Base-by-base conservation (phyloP, 2,888 invertebrate genomes). In the Plebejus melissa region DNA sequence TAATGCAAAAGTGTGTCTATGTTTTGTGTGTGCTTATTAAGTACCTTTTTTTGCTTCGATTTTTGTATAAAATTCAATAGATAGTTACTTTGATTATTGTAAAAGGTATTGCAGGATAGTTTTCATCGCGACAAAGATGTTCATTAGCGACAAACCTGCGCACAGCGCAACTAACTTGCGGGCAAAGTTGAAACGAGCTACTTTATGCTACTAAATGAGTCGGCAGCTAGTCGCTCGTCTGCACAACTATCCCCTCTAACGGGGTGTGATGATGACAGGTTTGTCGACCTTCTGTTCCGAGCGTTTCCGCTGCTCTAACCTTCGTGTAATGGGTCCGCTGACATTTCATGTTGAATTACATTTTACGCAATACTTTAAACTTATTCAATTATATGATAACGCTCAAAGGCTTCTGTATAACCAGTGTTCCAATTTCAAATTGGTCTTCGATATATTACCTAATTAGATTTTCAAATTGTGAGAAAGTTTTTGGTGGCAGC, bases 261-360 rank as follows among this genome's bases (percentile, higher is more conserved):
- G 22, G 60, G 60, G 60, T 60, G 60, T 65, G 65, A 65, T 65
- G 65, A 65, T 65, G 65, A 65, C 65, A 65, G 65, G 65, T 36
- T 22, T 16, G 65, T 13, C 65, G 65, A 65, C 65, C 65, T 65
- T 65, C 65, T 65, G 65, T 65, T 32, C 65, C 16, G 65, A 65
- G 13, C 32, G 65, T 65, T 65, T 65, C 65, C 65, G 65, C 65
- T 65, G 65, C 65, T 65, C 65, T 32, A 36, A 65, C 65, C 65
- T 65, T 65, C 32, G 36, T 13, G 65, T 65, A 65, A 65, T 65
- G 65, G 65, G 65, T 65, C 65, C 65, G 65, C 65, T 65, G 65
- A 65, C 65, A 65, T 65, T 65, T 65, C 32, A 65, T 65, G 65
- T 65, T 65, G 32, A 65, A 32, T 65, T 65, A 65, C 36, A 65